Base-by-base conservation (phyloP, 64 coral and sea anemone genomes). In the Pocillopora verrucosa region DNA sequence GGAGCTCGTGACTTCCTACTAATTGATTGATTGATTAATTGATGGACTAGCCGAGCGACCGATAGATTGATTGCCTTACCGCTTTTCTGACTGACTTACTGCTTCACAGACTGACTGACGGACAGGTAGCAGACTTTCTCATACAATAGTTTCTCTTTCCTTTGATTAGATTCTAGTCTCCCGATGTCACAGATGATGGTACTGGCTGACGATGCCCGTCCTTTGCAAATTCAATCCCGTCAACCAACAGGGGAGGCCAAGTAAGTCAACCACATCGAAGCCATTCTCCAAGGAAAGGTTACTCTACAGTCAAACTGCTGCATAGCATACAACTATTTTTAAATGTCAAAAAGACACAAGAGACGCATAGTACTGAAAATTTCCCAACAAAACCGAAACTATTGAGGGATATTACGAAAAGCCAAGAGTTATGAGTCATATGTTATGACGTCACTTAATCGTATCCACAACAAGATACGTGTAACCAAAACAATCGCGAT, bases 151-250 rank as follows among this genome's bases (percentile, higher is more conserved):
- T 17, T 34, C 17, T 41, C 70, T 86, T 7, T 76, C 17, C 51
- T 68, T 4, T 85, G 19, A 15, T 20, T 63, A 97, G 95, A 97
- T 88, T 97, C 95, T 56, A 79, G 91, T n/a, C 83, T 97, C 36
- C 92, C 95, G 20, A 94, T 94, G 75, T 93, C 85, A 34, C 88
- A 97, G n/a, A 94, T 97, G 84, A 90, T 97, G 93, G 95, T 93
- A 9, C 64, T 97, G 2, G 95, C 89, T 16, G 74, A 94, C 10
- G 95, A 91, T 58, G 78, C 83, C 36, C 92, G 62, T 16, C 95
- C 95, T 56, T 37, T 97, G 34, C 91, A 93, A 24, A 92, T 97
- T 12, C 95, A 97, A 68, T 73, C 89, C 26, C 87, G 91, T 78
- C 91, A 97, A 38, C 91, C 92, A 67, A 77, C 93, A 41, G 95